phyloP scores from a whole-genome alignment of 2,113 vertebrate genomes.

The Neodon shergylaensis region DNA sequence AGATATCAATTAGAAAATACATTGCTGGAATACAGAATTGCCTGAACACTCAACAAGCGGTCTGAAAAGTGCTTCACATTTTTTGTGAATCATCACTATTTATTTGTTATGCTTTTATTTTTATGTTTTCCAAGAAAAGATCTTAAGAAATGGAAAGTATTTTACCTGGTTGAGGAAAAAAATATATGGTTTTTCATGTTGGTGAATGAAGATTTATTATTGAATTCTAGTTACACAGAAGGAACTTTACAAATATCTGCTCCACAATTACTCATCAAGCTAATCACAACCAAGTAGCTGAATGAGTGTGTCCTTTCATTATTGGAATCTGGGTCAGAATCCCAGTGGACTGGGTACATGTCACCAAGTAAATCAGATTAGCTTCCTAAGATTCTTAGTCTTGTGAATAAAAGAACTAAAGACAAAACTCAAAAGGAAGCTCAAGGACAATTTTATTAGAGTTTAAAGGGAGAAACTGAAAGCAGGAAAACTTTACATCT shows the following conservation, averaged over 20 bases:
- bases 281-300: neutral
- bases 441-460: neutral
- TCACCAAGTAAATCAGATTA: neutral
- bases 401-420: neutral
- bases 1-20: neutral
- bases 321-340: neutral
- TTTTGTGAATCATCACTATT: constrained; percentile 8
- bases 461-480: neutral
- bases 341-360: neutral
- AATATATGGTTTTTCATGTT: neutral
- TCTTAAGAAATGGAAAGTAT: neutral
- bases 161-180: constrained; percentile 21
- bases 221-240: constrained; percentile 27
- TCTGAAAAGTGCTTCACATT: neutral
- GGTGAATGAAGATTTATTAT: constrained; percentile 20
- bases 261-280: neutral
- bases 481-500: neutral
- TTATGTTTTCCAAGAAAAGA: constrained; percentile 19
- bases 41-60: neutral
- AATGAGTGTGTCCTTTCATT: neutral
- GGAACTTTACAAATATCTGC: constrained; percentile 18
- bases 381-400: neutral
- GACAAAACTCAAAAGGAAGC: neutral
- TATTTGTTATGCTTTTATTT: constrained; percentile 14
- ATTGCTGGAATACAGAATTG: neutral